Conservation (phyloP, 2,888 invertebrate species). For the Drosophila rellima region DNA sequence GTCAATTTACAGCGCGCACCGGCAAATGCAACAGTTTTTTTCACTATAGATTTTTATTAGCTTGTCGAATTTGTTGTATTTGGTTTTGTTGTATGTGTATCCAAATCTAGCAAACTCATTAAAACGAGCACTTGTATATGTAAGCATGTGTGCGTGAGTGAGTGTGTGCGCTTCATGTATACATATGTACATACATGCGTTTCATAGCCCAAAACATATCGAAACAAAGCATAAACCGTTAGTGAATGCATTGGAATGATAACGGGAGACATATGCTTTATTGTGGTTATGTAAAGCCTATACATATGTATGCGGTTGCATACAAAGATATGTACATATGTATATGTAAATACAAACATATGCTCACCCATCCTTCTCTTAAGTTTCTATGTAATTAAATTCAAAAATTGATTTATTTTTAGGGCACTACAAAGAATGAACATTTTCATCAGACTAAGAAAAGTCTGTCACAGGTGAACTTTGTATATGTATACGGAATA, state of each 20-base stretch:
- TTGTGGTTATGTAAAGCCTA: conserved; percentile 22
- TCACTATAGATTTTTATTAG: conserved; percentile 67
- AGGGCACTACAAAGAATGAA: conserved; percentile 4
- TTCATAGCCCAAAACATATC: conserved; percentile 12
- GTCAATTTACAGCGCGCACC: conserved; percentile 61
- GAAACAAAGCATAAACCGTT: conserved; percentile 35
- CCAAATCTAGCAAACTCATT: conserved; percentile 57
- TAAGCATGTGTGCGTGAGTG: not conserved
- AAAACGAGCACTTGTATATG: conserved; percentile 30
- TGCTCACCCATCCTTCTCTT: not conserved
- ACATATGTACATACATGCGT: conserved; percentile 6
- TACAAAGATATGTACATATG: not conserved
- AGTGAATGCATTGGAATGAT: conserved; percentile 32
- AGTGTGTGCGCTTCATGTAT: conserved; percentile 4
- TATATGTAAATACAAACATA: not conserved
- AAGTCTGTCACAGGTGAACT: not conserved
- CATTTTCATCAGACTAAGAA: conserved; percentile 18
- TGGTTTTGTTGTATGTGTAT: conserved; percentile 45
- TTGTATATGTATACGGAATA: not conserved
- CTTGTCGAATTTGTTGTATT: conserved; percentile 32
- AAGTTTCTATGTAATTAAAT: conserved; percentile 27
- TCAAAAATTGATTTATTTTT: conserved; percentile 51
- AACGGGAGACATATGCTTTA: not conserved
- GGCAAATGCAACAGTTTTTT: conserved; percentile 78
- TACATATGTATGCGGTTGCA: conserved; percentile 3